These are phyloP conservation scores for Connochaetes taurinus DNA, from an alignment of 2,113 vertebrate genomes.

Conservation along the genomic window DNA sequence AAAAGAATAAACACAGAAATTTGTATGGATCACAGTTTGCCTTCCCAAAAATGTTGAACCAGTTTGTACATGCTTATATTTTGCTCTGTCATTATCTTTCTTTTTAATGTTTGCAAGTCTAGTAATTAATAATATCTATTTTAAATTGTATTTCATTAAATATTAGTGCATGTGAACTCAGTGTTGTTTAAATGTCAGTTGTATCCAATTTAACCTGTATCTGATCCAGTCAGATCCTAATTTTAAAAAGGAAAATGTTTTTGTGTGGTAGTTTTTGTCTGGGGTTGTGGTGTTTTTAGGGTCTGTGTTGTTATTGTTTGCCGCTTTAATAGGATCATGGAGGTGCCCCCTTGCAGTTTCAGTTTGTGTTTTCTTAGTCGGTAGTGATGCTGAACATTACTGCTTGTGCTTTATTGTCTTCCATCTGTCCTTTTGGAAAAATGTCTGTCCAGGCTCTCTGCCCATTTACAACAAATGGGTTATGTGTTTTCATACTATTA, in stretches of 20 bases:
- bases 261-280: neutral
- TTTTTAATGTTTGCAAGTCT: slow-evolving; percentile 13
- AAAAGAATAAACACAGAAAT: neutral
- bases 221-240: neutral
- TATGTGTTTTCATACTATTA: neutral
- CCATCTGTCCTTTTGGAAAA: neutral
- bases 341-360: neutral
- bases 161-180: neutral
- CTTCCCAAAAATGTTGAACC: neutral
- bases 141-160: slow-evolving; percentile 7
- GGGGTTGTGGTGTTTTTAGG: neutral
- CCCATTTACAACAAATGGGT: neutral
- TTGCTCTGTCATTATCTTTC: neutral
- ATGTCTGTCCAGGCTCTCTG: neutral
- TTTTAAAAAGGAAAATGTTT: neutral
- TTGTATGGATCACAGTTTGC: neutral
- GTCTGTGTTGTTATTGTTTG: neutral
- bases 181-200: neutral
- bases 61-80: neutral
- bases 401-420: neutral
- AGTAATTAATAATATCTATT: neutral
- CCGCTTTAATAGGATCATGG: neutral
- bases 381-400: neutral
- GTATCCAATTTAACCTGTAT: neutral
- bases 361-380: neutral